Conservation (phyloP, 37 sponge, comb jelly and placozoan genomes). For the Agelas oroides region DNA sequence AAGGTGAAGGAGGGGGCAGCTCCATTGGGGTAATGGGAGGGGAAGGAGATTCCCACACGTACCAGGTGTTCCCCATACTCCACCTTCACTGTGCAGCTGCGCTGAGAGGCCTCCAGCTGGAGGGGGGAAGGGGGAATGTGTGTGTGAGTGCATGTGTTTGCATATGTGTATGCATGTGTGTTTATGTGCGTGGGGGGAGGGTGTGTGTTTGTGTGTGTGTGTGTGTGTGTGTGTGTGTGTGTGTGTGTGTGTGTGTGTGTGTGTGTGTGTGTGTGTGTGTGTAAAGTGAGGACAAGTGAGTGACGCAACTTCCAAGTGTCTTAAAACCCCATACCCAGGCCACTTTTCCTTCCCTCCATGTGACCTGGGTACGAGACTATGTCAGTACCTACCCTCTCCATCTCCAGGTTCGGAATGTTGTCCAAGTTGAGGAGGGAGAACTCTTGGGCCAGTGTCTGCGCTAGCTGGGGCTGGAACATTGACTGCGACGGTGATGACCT, state of each 20-base stretch:
- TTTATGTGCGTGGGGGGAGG: background rate
- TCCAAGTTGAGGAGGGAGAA: conserved; percentile 64
- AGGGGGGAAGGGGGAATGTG: background rate
- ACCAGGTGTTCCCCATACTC: conserved; percentile 56
- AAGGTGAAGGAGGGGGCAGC: conserved; percentile 84
- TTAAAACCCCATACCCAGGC: no score
- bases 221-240: background rate
- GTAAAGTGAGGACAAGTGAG: background rate
- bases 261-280: background rate
- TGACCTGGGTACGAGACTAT: background rate
- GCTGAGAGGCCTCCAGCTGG: conserved; percentile 72
- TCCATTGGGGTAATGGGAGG: conserved; percentile 81
- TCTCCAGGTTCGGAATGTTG: conserved; percentile 53
- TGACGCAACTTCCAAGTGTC: background rate
- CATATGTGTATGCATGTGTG: background rate
- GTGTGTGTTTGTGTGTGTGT: background rate
- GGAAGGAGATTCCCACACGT: conserved; percentile 77
- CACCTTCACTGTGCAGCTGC: conserved; percentile 72
- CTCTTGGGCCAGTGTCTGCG: conserved; percentile 56
- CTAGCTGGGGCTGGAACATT: conserved; percentile 9
- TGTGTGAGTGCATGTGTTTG: background rate
- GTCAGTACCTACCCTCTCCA: conserved; percentile 52
- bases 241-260: background rate
- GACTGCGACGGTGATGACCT: background rate
- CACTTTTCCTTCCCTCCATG: no score